phyloP scores from a whole-genome alignment of 2,888 invertebrate genomes.

The Drosophila maculinotata region DNA sequence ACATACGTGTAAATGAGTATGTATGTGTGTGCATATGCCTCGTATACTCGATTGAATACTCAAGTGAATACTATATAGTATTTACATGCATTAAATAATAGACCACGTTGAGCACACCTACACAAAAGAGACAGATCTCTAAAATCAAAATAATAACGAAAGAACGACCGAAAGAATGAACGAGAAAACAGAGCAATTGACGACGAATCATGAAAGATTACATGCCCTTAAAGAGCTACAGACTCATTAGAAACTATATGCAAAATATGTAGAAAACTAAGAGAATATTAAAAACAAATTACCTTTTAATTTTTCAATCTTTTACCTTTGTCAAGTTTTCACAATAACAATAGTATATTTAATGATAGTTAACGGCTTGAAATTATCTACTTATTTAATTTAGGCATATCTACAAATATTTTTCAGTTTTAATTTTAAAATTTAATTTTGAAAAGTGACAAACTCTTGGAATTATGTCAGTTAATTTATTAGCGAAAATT shows the following conservation, averaged over 20 bases:
- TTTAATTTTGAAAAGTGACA: too few relatives aligned
- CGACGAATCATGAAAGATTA: not conserved
- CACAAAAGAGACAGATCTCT: conserved; percentile 14
- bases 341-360: too few relatives aligned
- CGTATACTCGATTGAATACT: conserved; percentile 11
- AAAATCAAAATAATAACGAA: conserved; percentile 58
- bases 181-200: conserved; percentile 6
- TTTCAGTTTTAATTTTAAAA: too few relatives aligned
- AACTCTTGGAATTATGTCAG: too few relatives aligned
- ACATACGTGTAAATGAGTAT: conserved; percentile 2
- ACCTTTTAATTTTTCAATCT: too few relatives aligned
- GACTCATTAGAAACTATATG: not conserved
- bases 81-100: conserved; percentile 61
- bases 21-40: not conserved
- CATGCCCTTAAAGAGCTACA: conserved; percentile 8
- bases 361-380: too few relatives aligned
- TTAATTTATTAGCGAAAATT: too few relatives aligned
- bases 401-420: too few relatives aligned
- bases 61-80: conserved; percentile 12
- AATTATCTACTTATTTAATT: too few relatives aligned
- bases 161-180: conserved; percentile 11
- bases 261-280: not conserved
- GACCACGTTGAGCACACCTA: conserved; percentile 54
- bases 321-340: too few relatives aligned
- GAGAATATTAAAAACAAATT: too few relatives aligned